Percentiles rank a stretch among this genome's conserved stretches.
Evolutionary conservation across 1,140 invertebrate species (phyloP).

Genomic region (Scaptomyza graminum): DNA sequence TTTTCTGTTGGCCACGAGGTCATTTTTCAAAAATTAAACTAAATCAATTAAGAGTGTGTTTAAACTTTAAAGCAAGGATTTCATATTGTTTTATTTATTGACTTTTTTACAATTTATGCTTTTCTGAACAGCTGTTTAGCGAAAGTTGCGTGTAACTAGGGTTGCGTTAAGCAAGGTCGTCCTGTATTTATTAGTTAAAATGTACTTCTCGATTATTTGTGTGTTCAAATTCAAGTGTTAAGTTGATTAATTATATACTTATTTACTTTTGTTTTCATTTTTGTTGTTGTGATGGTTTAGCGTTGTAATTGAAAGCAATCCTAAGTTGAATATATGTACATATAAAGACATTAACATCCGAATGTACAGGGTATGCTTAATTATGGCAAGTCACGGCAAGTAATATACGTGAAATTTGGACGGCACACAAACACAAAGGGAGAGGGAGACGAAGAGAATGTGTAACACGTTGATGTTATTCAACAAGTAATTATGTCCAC

Average conservation of each 20-base stretch:
- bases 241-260: constrained; percentile 41
- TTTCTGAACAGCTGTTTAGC: too few relatives aligned
- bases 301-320: neutral
- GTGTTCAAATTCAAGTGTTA: constrained; percentile 35
- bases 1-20: too few relatives aligned
- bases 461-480: constrained; percentile 38
- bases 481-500: constrained; percentile 51
- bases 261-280: constrained; percentile 81
- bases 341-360: neutral
- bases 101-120: too few relatives aligned
- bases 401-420: constrained; percentile 34
- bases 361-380: neutral
- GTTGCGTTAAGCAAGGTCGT: too few relatives aligned
- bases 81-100: too few relatives aligned
- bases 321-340: neutral
- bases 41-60: too few relatives aligned
- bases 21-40: too few relatives aligned
- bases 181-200: neutral
- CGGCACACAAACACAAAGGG: constrained; percentile 1
- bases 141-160: too few relatives aligned
- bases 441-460: neutral
- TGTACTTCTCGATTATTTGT: neutral
- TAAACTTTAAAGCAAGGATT: too few relatives aligned
- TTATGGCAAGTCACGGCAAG: constrained; percentile 36
- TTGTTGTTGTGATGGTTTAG: constrained; percentile 44